Evolutionary conservation across 2,113 vertebrate species (phyloP), one percentile per base, ranked within the genome.

Genomic region (Melanerpes aurifrons): DNA sequence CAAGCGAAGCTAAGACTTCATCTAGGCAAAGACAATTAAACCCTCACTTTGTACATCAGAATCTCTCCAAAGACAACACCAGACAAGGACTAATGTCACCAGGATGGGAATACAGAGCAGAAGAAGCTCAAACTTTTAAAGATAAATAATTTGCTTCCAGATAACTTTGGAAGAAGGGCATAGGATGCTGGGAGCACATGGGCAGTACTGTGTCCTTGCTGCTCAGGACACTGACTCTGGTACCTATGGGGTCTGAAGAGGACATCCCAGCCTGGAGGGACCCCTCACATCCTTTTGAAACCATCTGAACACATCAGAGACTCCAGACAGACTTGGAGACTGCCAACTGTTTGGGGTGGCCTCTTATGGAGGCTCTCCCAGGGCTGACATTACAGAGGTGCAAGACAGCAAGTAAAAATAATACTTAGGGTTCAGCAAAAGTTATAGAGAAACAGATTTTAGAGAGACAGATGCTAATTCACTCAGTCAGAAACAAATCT

Each of bases 401-500:
- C 4, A 0, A 57, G 96, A 90, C 93, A 93, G 15, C 2, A 25
- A 86, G 96, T 88, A 82, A 94, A 58, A 95, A 77, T 31, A 24
- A 91, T 68, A 80, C 83, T 91, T 83, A 88, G 70, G 70, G 80
- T 82, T 63, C 92, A 85, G 83, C 45, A 90, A 72, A 95, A 88
- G 29, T 13, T 67, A 20, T 3, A 47, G 50, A 67, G 77, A 86
- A 95, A 78, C 25, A 74, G 80, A 75, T 75, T 93, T 94, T 8
- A 71, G 86, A 84, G 84, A 90, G n/a, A 88, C 86, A 93, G 91
- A 63, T 3, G 6, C 63, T 90, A 90, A 92, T 76, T 94, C 86
- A 82, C 73, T 90, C 82, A 74, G 71, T 69, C 86, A 88, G 92
- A 92, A 96, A 94, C 89, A 95, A 94, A 93, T 82, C 81, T 79